Conservation (phyloP, 1,140 invertebrate genomes). For the Drosophila dunni region DNA sequence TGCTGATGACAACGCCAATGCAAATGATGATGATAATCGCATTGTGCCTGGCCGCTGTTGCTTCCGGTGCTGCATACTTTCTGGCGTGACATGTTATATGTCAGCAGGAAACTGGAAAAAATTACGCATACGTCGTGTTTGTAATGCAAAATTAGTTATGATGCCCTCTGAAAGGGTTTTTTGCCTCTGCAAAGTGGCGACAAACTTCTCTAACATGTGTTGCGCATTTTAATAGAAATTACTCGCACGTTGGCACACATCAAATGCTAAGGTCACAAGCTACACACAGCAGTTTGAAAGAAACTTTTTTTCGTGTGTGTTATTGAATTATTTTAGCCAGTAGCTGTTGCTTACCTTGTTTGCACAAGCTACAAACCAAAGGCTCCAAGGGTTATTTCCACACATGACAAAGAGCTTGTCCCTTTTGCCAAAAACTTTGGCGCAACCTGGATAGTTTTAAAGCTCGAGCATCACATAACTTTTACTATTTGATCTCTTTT, state of each 20-base stretch:
- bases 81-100: constrained; percentile 35
- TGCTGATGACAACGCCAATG: constrained; percentile 51
- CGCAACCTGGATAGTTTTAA: constrained; percentile 39
- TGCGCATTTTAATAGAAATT: constrained; percentile 58
- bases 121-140: constrained; percentile 59
- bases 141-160: constrained; percentile 45
- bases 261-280: constrained; percentile 16
- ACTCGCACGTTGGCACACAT: constrained; percentile 47
- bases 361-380: constrained; percentile 8
- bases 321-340: constrained; percentile 64
- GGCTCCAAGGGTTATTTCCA: not conserved
- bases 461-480: constrained; percentile 33
- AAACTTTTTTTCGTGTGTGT: constrained; percentile 17
- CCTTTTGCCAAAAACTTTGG: constrained; percentile 40
- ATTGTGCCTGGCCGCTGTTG: constrained; percentile 14
- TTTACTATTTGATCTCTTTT: constrained; percentile 61
- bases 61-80: constrained; percentile 32
- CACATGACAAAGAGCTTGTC: not conserved
- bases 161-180: constrained; percentile 36
- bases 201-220: constrained; percentile 45
- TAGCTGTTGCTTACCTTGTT: constrained; percentile 19
- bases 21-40: constrained; percentile 37
- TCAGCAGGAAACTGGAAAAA: constrained; percentile 32
- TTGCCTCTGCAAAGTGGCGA: constrained; percentile 37
- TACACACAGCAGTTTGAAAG: not conserved